Base-by-base conservation (phyloP, 1,140 invertebrate genomes). In the Oreohelix idahoensis region DNA sequence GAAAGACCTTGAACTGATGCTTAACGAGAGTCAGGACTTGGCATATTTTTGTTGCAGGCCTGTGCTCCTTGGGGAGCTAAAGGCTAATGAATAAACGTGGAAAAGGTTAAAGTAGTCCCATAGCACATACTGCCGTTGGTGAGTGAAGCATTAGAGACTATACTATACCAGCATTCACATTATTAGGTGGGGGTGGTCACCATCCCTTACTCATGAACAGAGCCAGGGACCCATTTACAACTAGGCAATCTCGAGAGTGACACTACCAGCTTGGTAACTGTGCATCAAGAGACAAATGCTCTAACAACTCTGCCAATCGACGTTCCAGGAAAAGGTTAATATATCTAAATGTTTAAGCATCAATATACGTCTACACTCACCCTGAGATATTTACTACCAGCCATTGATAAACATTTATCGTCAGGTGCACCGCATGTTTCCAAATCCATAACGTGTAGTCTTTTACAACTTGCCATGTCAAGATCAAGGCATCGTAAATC, bases 301-400 rank as follows among this genome's bases (percentile, higher is more conserved):
- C 49, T 32, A 23, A 15, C 32, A 79, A 51, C 49, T 71, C 38
- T 49, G 8, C 10, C 17, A 49, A n/a, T n/a, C n/a, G n/a, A n/a
- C n/a, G n/a, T n/a, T n/a, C n/a, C n/a, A n/a, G n/a, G n/a, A n/a
- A n/a, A n/a, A n/a, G n/a, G n/a, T n/a, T n/a, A n/a, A n/a, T n/a
- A n/a, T n/a, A n/a, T n/a, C n/a, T n/a, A n/a, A n/a, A n/a, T n/a
- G n/a, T n/a, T n/a, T n/a, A n/a, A n/a, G n/a, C n/a, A n/a, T n/a
- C n/a, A n/a, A n/a, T 49, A 49, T n/a, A n/a, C n/a, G 45, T 69
- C n/a, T n/a, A 23, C 81, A 90, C 89, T 91, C 83, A 91, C 90
- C 83, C 85, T 66, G 90, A 83, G 73, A 91, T 80, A 77, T 89
- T 86, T 84, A 87, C 84, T 84, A 79, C 74, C 38, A 91, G 42